phyloP scores from a whole-genome alignment of 2,113 vertebrate genomes.

The Fregata magnificens region DNA sequence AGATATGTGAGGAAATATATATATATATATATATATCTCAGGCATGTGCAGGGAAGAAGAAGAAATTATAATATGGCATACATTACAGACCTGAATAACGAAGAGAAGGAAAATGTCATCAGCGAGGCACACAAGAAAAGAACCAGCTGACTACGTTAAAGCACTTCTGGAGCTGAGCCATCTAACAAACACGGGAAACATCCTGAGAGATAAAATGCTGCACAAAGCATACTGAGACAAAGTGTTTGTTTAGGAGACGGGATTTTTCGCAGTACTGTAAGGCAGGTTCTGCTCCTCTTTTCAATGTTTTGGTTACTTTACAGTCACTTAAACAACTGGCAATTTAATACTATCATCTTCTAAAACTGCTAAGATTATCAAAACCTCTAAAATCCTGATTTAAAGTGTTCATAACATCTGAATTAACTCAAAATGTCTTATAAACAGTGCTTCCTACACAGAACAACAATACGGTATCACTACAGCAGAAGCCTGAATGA shows the following conservation, averaged over 20 bases:
- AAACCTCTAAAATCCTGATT: background rate
- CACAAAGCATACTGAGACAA: background rate
- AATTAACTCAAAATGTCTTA: background rate
- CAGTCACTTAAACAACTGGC: background rate
- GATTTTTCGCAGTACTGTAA: background rate
- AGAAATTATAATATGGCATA: background rate
- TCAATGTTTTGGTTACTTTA: background rate
- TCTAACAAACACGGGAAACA: background rate
- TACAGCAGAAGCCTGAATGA: background rate
- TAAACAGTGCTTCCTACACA: background rate
- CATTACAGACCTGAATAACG: background rate
- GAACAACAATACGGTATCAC: background rate
- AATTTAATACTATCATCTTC: background rate
- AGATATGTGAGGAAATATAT: background rate
- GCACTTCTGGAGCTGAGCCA: constrained; percentile 9
- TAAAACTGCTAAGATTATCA: background rate
- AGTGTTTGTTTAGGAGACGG: background rate
- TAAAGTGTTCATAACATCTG: background rate
- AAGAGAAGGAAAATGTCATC: background rate
- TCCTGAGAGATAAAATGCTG: background rate
- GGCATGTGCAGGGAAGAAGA: background rate
- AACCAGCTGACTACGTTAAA: background rate
- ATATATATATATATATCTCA: background rate
- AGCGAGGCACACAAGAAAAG: background rate
- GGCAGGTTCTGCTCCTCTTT: background rate